Percentiles rank a stretch among this genome's conserved stretches.
Conservation (phyloP, 2,888 invertebrate genomes). For the Euspilapteryx auroguttella region DNA sequence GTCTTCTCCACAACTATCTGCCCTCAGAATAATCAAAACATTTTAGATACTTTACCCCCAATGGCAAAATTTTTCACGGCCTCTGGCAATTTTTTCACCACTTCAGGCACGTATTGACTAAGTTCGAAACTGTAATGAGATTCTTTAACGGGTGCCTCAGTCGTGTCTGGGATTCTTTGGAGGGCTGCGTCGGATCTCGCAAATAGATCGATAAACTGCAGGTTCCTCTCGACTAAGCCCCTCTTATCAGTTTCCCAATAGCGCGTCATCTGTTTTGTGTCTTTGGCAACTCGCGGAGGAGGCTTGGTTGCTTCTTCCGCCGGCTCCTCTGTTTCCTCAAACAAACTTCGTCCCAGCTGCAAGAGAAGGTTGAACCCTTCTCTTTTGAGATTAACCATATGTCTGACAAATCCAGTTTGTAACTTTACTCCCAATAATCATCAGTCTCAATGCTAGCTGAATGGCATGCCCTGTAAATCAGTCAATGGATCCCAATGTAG, state of each 20-base stretch:
- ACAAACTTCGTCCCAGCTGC: slow-evolving; percentile 25
- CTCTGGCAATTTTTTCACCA: slow-evolving; percentile 30
- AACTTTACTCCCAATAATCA: slow-evolving; percentile 39
- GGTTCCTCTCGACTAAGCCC: slow-evolving; percentile 25
- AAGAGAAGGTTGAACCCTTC: slow-evolving; percentile 49
- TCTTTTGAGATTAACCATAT: slow-evolving; percentile 47
- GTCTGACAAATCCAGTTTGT: slow-evolving; percentile 29
- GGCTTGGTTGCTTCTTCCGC: slow-evolving; percentile 11
- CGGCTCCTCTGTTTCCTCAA: slow-evolving; percentile 13
- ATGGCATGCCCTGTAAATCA: slow-evolving; percentile 58
- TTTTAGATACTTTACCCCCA: slow-evolving; percentile 49
- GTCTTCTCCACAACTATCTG: slow-evolving; percentile 38
- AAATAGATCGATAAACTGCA: slow-evolving; percentile 38
- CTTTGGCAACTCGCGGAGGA: slow-evolving; percentile 15
- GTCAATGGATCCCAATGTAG: slow-evolving; percentile 57
- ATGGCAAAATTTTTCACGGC: slow-evolving; percentile 24
- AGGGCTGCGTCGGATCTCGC: slow-evolving; percentile 24
- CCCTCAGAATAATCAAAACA: too few species aligned
- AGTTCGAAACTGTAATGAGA: slow-evolving; percentile 43
- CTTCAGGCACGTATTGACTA: too few species aligned
- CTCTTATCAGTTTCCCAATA: slow-evolving; percentile 50
- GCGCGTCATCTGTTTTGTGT: slow-evolving; percentile 35
- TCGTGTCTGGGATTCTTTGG: slow-evolving; percentile 39
- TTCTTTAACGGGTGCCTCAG: slow-evolving; percentile 38
- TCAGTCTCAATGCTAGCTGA: slow-evolving; percentile 37